phyloP scores from a whole-genome alignment of 2,888 invertebrate genomes.

The Poecilobothrus nobilitatus region DNA sequence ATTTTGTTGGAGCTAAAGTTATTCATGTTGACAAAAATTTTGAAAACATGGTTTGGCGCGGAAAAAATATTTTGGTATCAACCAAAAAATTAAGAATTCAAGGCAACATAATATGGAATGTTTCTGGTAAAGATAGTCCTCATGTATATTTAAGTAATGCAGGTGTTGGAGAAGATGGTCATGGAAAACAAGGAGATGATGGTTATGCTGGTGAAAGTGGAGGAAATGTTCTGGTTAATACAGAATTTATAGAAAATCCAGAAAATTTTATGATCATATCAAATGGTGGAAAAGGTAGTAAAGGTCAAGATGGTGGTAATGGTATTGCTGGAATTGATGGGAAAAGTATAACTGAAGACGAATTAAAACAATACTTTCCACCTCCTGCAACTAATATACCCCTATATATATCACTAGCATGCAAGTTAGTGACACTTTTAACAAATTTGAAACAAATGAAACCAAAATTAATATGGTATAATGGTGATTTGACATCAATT shows the following conservation, averaged over 20 bases:
- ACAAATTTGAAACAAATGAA: not conserved
- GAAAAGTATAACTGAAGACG: slow-evolving; percentile 22
- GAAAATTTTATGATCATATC: not conserved
- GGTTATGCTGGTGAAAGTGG: not conserved
- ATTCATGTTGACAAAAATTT: not conserved
- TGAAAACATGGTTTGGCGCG: not conserved
- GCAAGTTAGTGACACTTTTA: not conserved
- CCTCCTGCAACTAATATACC: not conserved
- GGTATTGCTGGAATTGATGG: not conserved
- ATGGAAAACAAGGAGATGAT: not conserved
- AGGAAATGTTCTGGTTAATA: not conserved
- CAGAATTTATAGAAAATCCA: not conserved
- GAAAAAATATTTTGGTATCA: slow-evolving; percentile 23
- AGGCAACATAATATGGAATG: slow-evolving; percentile 24
- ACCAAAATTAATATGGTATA: not conserved
- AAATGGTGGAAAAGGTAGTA: not conserved
- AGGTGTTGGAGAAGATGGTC: slow-evolving; percentile 15
- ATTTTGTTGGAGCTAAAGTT: too few relatives aligned
- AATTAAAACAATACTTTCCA: not conserved
- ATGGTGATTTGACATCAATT: too few relatives aligned
- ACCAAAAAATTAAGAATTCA: slow-evolving; percentile 24
- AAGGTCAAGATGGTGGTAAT: not conserved
- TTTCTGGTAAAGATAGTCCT: slow-evolving; percentile 25
- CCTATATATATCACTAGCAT: not conserved
- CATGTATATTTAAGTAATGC: slow-evolving; percentile 17